Evolutionary conservation across 1,140 invertebrate species (phyloP), one percentile per base, ranked within the genome.

Genomic region (Bombus balteatus): DNA sequence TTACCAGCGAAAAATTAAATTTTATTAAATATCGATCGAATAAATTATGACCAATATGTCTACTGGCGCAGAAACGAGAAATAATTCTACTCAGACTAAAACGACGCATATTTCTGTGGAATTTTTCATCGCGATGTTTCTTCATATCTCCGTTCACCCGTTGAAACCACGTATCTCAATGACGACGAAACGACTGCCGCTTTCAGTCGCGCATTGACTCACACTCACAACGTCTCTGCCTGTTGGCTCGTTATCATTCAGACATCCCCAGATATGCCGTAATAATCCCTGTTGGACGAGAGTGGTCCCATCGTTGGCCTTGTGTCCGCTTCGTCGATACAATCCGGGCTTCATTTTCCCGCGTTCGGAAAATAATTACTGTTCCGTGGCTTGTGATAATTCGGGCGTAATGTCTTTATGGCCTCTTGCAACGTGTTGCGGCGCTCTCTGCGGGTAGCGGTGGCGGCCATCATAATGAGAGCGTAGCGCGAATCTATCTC

Each of bases 401-500:
- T 85, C 78, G 71, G 75, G 78, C 84, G 79, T 85, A 85, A 85
- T 85, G 71, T 85, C 84, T 89, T 88, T 75, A 74, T 66, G 68
- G 18, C 53, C 59, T 39, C 47, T 78, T 47, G 66, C 73, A 65
- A 66, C 53, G 39, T 59, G 68, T 83, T 78, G 73, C 68, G 71
- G 59, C 39, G 22, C 37, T 70, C 70, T 71, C 65, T 86, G 75
- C 66, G 81, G 78, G 70, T 80, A 72, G 66, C 81, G 22, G 32
- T 10, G 57, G 66, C 62, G 47, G 77, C 22, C 71, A 59, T 88
- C 39, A 79, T 91, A 91, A 90, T 87, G 85, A 83, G 85, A 91
- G 79, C 66, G 70, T 53, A 34, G 79, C 76, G 66, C 75, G 82
- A 91, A 89, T 91, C 85, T 76, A 80, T 86, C 90, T 86, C 81